Percentiles rank a stretch among this genome's conserved stretches.
Conservation (phyloP, 2,888 invertebrate genomes). For the Apamea epomidion region DNA sequence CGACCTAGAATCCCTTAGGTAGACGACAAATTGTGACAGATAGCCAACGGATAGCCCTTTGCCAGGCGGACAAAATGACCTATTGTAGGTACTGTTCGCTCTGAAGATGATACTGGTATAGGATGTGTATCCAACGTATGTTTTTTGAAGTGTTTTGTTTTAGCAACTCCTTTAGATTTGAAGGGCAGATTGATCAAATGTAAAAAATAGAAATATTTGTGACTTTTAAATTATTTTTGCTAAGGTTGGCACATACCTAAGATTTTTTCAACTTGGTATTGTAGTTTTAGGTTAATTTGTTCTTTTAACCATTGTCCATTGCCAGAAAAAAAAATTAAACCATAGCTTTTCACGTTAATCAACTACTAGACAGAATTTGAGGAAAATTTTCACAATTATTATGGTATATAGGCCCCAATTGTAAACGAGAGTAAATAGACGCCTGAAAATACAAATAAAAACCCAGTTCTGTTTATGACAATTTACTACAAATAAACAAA, state of each 20-base stretch:
- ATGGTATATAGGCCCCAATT: neutral
- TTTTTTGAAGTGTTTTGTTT: neutral
- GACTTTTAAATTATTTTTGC: neutral
- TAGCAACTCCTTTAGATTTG: neutral
- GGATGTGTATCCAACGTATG: neutral
- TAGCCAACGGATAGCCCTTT: conserved; percentile 13
- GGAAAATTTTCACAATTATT: neutral
- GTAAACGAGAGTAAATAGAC: neutral
- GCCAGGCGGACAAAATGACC: neutral
- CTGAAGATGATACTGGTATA: neutral
- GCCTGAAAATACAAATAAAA: neutral
- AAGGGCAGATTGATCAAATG: neutral
- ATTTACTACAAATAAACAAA: conserved; percentile 13
- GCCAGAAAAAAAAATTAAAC: neutral
- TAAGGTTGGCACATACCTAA: too few relatives aligned
- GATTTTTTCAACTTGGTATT: neutral
- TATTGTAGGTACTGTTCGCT: conserved; percentile 2
- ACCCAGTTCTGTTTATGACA: neutral
- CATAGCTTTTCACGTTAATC: neutral
- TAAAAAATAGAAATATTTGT: neutral
- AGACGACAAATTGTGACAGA: conserved; percentile 26
- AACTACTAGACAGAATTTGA: too few relatives aligned
- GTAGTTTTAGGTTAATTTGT: too few relatives aligned
- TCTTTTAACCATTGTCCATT: too few relatives aligned
- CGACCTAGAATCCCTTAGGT: conserved; percentile 5